Evolutionary conservation across 2,888 invertebrate genomes (phyloP).

Genomic region (Tenthredo scrophulariae): DNA sequence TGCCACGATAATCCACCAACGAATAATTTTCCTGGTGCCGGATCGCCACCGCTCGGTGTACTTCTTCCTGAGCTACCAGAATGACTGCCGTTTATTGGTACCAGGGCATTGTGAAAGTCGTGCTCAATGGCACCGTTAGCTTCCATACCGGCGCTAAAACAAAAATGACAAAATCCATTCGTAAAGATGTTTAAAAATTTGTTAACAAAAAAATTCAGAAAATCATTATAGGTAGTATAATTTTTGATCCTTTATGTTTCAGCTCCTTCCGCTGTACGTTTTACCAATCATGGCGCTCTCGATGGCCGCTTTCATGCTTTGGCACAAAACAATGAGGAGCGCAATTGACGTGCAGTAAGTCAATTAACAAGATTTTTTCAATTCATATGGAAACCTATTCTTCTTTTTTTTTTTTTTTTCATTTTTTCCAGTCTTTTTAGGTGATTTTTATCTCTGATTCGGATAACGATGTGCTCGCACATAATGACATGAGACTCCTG

Average conservation of each 20-base stretch:
- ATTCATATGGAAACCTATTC: background rate
- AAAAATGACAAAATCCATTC: slow-evolving; percentile 59
- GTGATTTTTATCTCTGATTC: no score
- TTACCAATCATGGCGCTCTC: slow-evolving; percentile 63
- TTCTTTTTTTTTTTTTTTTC: background rate
- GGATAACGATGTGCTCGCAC: background rate
- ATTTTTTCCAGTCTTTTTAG: no score
- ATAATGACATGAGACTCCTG: background rate
- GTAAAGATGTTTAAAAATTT: slow-evolving; percentile 15
- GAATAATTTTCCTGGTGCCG: slow-evolving; percentile 92
- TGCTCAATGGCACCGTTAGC: slow-evolving; percentile 80
- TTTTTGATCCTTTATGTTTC: slow-evolving; percentile 63
- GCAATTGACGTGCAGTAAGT: slow-evolving; percentile 76
- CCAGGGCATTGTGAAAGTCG: slow-evolving; percentile 78
- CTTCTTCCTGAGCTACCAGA: slow-evolving; percentile 87
- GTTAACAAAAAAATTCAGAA: background rate
- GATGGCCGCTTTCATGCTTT: slow-evolving; percentile 61
- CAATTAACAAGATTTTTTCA: background rate
- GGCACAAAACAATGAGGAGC: slow-evolving; percentile 67
- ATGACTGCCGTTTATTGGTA: slow-evolving; percentile 80
- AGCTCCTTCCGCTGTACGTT: slow-evolving; percentile 69
- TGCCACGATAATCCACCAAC: slow-evolving; percentile 97
- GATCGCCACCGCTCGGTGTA: slow-evolving; percentile 85
- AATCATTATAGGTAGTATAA: background rate
- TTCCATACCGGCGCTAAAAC: slow-evolving; percentile 80